phyloP scores from a whole-genome alignment of 2,888 invertebrate genomes.

The Congeria kusceri region DNA sequence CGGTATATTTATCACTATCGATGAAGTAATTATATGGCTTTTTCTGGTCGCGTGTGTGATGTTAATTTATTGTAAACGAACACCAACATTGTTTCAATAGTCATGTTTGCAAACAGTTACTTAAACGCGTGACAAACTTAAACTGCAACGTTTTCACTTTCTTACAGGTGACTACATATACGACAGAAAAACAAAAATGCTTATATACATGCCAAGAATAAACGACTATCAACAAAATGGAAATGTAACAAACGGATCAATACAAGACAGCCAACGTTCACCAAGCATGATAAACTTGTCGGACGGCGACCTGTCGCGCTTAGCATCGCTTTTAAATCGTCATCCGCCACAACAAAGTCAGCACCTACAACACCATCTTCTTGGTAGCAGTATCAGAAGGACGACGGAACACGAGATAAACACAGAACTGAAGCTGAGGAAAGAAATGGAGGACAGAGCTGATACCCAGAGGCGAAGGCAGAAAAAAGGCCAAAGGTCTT shows the following conservation, averaged over 20 bases:
- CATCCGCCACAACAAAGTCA: neutral
- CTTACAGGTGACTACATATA: slow-evolving; percentile 59
- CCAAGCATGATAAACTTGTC: neutral
- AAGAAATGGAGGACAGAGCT: neutral
- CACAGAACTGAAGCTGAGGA: slow-evolving; percentile 23
- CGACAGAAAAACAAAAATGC: slow-evolving; percentile 59
- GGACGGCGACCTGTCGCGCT: neutral
- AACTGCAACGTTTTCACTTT: neutral
- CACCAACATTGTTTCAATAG: too few relatives aligned
- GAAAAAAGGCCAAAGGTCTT: too few relatives aligned
- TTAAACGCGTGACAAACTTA: neutral
- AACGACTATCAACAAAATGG: neutral
- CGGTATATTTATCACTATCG: slow-evolving; percentile 42
- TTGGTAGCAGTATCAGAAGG: slow-evolving; percentile 40
- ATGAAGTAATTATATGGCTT: neutral
- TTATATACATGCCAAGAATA: slow-evolving; percentile 31
- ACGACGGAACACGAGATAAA: slow-evolving; percentile 41
- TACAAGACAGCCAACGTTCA: slow-evolving; percentile 14
- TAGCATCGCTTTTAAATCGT: neutral
- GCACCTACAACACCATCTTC: slow-evolving; percentile 21
- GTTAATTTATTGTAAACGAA: too few relatives aligned
- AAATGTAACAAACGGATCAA: neutral
- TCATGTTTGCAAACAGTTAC: too few relatives aligned
- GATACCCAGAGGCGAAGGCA: too few relatives aligned
- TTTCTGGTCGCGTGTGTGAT: too few relatives aligned